These are phyloP conservation scores for Coracias cyanogaster DNA, from an alignment of 2,797 vertebrate genomes.

Conservation along the genomic window DNA sequence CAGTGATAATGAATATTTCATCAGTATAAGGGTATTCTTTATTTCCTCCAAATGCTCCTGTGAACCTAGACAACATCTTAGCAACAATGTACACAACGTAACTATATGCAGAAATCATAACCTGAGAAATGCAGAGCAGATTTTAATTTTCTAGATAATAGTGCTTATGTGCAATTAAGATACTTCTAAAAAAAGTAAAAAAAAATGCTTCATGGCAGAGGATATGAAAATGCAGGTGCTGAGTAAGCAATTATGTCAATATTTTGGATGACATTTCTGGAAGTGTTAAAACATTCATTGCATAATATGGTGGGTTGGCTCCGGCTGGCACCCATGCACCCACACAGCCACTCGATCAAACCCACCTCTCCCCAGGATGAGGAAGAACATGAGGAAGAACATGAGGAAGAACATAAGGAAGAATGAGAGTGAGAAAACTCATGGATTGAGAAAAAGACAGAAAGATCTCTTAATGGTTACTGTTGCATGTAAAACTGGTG, in stretches of 20 bases:
- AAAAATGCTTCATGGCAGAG: not conserved
- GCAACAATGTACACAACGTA: not conserved
- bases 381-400: not conserved
- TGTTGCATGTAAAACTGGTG: not conserved
- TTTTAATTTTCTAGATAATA: not conserved
- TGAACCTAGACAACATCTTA: not conserved
- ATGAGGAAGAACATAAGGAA: not conserved
- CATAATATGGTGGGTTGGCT: not conserved
- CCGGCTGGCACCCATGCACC: rapidly evolving
- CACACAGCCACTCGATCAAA: not conserved
- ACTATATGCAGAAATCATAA: not conserved
- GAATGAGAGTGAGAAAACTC: not conserved
- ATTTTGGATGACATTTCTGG: not conserved
- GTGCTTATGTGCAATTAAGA: not conserved
- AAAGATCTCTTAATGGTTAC: not conserved
- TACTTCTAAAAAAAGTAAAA: not conserved
- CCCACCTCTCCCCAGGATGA: rapidly evolving
- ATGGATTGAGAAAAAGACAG: not conserved
- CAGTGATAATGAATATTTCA: slow-evolving; percentile 36
- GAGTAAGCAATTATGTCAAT: not conserved
- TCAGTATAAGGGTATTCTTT: not conserved
- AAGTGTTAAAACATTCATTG: not conserved
- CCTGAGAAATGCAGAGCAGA: not conserved
- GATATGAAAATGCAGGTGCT: not conserved
- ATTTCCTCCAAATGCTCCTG: slow-evolving; percentile 1